Percentiles rank a stretch among this genome's conserved stretches.
These are phyloP conservation scores for Cavia aperea DNA, from an alignment of 2,113 vertebrate species.

Conservation along the genomic window DNA sequence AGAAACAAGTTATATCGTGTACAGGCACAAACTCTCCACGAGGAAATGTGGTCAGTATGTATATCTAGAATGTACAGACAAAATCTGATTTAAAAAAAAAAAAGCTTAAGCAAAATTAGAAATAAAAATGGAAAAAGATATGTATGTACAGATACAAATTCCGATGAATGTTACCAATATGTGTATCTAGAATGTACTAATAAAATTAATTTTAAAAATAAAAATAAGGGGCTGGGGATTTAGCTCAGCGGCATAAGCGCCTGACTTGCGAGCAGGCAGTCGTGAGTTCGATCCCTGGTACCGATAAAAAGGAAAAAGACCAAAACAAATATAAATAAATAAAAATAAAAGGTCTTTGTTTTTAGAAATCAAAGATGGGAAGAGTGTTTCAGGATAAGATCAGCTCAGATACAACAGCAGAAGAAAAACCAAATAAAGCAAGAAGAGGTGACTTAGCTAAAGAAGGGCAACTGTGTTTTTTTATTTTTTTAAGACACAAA, in stretches of 20 bases:
- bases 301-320: too few relatives aligned
- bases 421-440: background rate
- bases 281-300: too few relatives aligned
- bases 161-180: background rate
- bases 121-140: background rate
- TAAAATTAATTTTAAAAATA: background rate
- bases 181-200: background rate
- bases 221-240: background rate
- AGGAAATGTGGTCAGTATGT: background rate
- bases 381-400: background rate
- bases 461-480: too few relatives aligned
- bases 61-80: background rate
- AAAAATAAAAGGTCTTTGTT: background rate
- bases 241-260: too few relatives aligned
- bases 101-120: too few relatives aligned
- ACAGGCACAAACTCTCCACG: background rate
- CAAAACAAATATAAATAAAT: background rate
- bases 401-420: background rate
- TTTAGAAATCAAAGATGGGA: background rate
- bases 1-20: background rate
- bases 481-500: too few relatives aligned
- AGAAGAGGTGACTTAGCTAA: accelerated
- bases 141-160: background rate
- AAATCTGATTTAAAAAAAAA: background rate
- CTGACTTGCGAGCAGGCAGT: too few relatives aligned